Percentiles rank a stretch among this genome's conserved stretches.
Evolutionary conservation across 2,888 invertebrate genomes (phyloP).

Genomic region (Homarus gammarus): DNA sequence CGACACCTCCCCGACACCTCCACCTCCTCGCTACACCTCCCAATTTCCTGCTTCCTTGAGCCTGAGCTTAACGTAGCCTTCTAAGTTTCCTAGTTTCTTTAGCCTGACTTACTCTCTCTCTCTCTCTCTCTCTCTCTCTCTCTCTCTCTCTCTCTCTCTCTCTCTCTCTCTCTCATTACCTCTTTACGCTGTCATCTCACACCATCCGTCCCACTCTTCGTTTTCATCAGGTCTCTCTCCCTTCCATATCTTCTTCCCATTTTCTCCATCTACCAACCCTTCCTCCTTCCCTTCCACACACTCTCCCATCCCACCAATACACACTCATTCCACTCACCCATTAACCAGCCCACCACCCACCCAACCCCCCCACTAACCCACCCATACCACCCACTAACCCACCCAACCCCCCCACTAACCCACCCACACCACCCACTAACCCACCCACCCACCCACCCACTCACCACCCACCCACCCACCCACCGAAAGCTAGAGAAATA

Average conservation of each 20-base stretch:
- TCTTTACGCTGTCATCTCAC: too few species aligned
- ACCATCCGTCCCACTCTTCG: background rate
- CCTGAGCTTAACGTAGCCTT: background rate
- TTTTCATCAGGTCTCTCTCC: background rate
- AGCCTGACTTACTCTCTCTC: background rate
- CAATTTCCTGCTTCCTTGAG: background rate
- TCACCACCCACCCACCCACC: conserved; percentile 6
- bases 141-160: too few species aligned
- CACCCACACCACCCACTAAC: too few species aligned
- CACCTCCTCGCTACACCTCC: background rate
- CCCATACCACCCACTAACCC: background rate
- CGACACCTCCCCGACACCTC: too few species aligned
- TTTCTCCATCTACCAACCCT: background rate
- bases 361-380: background rate
- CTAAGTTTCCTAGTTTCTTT: background rate
- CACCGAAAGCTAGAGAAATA: conserved; percentile 42
- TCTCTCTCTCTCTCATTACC: too few species aligned
- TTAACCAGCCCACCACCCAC: background rate
- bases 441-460: too few species aligned
- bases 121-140: too few species aligned
- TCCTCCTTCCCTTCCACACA: background rate
- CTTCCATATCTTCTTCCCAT: too few species aligned
- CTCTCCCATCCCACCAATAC: background rate
- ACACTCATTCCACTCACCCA: background rate
- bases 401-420: background rate